Percentiles rank a stretch among this genome's conserved stretches.
These are phyloP conservation scores for Pasiphila rectangulata DNA, from an alignment of 2,888 invertebrate species.

Conservation along the genomic window DNA sequence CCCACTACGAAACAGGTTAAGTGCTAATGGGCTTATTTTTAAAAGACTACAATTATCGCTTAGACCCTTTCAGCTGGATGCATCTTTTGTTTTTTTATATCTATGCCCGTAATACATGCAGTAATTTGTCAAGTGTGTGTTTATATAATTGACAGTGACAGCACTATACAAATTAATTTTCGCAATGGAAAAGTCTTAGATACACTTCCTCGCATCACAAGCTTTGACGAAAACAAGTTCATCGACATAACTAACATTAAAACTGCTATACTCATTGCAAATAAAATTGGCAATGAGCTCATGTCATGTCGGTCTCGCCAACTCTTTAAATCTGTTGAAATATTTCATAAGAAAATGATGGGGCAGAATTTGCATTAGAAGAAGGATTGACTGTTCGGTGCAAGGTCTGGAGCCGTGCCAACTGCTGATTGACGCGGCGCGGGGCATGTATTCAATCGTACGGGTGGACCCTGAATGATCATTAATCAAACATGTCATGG, in stretches of 20 bases:
- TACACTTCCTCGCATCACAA: too few species aligned
- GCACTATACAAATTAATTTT: too few species aligned
- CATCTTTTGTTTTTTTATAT: too few species aligned
- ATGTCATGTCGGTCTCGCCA: conserved; percentile 1
- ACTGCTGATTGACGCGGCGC: conserved; percentile 64
- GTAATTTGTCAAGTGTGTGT: too few species aligned
- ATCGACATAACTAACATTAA: not conserved
- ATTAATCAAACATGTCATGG: conserved; percentile 8
- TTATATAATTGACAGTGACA: too few species aligned
- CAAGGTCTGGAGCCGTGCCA: conserved; percentile 65
- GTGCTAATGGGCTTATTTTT: not conserved
- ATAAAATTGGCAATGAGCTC: conserved; percentile 1
- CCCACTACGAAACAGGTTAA: conserved; percentile 5
- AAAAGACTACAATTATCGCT: not conserved
- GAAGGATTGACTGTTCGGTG: conserved; percentile 46
- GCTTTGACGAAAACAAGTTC: not conserved
- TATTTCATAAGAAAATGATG: conserved; percentile 7
- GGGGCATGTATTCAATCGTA: conserved; percentile 57
- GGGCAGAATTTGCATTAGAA: conserved; percentile 29
- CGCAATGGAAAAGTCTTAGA: too few species aligned
- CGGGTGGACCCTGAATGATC: conserved; percentile 5
- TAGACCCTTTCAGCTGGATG: not conserved
- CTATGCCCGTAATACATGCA: too few species aligned
- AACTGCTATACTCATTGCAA: not conserved
- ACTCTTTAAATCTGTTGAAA: conserved; percentile 6